A percentile compares a stretch with the other conserved stretches of the same genome.
phyloP scores from a whole-genome alignment of 2,797 vertebrate genomes.

The Anguilla megastoma region DNA sequence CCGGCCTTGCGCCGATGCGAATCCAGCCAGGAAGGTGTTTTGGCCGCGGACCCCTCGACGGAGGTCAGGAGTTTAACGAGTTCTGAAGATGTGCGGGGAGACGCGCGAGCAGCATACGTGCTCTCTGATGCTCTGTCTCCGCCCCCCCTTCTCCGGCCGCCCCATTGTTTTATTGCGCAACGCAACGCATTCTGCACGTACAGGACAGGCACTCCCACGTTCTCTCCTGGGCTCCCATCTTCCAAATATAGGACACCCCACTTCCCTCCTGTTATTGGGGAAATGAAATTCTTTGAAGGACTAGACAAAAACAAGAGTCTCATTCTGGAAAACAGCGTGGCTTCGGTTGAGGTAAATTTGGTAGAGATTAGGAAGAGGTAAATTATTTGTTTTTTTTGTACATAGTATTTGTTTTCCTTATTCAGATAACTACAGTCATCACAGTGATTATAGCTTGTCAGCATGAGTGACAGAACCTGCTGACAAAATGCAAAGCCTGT shows the following conservation, averaged over 20 bases:
- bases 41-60: constrained; percentile 31
- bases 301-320: neutral
- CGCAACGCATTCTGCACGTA: constrained; percentile 55
- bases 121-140: constrained; percentile 54
- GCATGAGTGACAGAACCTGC: neutral
- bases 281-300: constrained; percentile 19
- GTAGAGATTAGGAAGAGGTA: neutral
- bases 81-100: constrained; percentile 27
- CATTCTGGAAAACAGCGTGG: neutral
- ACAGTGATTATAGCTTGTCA: neutral
- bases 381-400: neutral
- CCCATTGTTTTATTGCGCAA: constrained; percentile 62
- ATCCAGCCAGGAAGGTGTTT: constrained; percentile 41
- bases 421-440: neutral
- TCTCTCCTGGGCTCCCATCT: neutral
- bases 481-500: neutral
- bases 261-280: neutral
- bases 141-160: constrained; percentile 48
- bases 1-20: neutral
- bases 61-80: constrained; percentile 66
- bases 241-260: constrained; percentile 12
- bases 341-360: neutral
- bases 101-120: constrained; percentile 49
- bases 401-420: neutral
- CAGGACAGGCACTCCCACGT: constrained; percentile 43